Evolutionary conservation across 2,888 invertebrate species (phyloP), one percentile per base, ranked within the genome.

Genomic region (Sturmia bella): DNA sequence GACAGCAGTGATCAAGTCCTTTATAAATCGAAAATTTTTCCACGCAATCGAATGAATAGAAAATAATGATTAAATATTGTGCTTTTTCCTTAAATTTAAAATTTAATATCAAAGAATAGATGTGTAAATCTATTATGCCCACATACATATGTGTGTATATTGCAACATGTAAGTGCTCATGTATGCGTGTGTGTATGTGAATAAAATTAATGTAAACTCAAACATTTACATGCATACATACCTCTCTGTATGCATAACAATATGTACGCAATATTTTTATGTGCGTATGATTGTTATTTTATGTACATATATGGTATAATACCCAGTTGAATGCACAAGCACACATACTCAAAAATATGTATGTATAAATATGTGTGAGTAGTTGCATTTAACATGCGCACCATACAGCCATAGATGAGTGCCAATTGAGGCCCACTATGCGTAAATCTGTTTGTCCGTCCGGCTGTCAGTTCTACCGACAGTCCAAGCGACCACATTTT

Each of bases 401-500:
- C 59, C 66, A 43, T 43, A 59, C 50, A 66, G 24, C 50, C 37
- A 57, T 66, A 72, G 52, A 43, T 59, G 50, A 39, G 41, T 66
- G 27, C 54, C 70, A 66, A 68, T 52, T 70, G 59, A 70, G 41
- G 70, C 54, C 82, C 82, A 70, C 64, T 52, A 12, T 59, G 27
- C 19, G 12, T 5, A 12, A 41, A 41, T 41, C 21, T 4, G 52
- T 41, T 15, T 2, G 59, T 41, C 59, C 17, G 59, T 12, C 32
- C 6, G 45, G 19, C 15, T 9, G 19, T 15, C 37, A 2, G 43
- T 21, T 27, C 15, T 43, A 21, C 54, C 74, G 21, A 9, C 39
- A 1, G 37, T 39, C 57, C 9, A 37, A 37, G 68, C 77, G 56
- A 78, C 74, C 83, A 85, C 85, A 84, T 75, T 72, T 81, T 81